These are phyloP conservation scores for Coregonus clupeaformis DNA, from an alignment of 2,113 vertebrate genomes.

Conservation along the genomic window DNA sequence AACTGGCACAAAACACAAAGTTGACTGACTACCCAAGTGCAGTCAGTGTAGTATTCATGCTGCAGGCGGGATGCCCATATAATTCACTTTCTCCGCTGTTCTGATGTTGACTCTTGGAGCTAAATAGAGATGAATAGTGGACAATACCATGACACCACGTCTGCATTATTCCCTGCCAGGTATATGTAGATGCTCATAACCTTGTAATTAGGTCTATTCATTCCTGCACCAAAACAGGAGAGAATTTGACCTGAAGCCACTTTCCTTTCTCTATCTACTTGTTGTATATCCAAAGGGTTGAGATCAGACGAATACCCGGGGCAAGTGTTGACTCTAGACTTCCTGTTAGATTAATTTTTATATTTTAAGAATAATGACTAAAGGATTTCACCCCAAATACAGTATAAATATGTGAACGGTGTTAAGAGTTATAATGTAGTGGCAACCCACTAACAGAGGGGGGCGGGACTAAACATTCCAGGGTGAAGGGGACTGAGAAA, in stretches of 20 bases:
- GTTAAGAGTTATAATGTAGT: too few species aligned
- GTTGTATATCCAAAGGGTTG: conserved; percentile 27
- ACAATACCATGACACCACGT: conserved; percentile 14
- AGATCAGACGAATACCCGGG: conserved; percentile 20
- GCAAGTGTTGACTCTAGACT: conserved; percentile 48
- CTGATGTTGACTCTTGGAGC: background rate
- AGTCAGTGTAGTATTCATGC: background rate
- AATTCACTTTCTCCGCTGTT: conserved; percentile 7
- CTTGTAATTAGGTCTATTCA: conserved; percentile 40
- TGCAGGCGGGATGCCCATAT: background rate
- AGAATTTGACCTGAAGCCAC: conserved; percentile 39
- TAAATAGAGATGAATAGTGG: conserved; percentile 22
- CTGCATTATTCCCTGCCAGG: conserved; percentile 20
- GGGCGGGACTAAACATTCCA: too few species aligned
- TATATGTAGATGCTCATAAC: conserved; percentile 8
- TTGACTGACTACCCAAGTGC: background rate
- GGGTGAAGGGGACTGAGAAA: too few species aligned
- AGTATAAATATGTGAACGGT: too few species aligned
- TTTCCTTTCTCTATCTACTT: conserved; percentile 23
- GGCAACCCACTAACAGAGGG: too few species aligned
- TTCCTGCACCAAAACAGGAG: conserved; percentile 35
- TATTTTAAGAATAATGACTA: too few species aligned
- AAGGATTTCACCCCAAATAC: too few species aligned
- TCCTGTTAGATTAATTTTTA: too few species aligned
- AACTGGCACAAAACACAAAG: background rate